Base-by-base conservation (phyloP, 2,888 invertebrate species). In the Scrobipalpa atriplicella region DNA sequence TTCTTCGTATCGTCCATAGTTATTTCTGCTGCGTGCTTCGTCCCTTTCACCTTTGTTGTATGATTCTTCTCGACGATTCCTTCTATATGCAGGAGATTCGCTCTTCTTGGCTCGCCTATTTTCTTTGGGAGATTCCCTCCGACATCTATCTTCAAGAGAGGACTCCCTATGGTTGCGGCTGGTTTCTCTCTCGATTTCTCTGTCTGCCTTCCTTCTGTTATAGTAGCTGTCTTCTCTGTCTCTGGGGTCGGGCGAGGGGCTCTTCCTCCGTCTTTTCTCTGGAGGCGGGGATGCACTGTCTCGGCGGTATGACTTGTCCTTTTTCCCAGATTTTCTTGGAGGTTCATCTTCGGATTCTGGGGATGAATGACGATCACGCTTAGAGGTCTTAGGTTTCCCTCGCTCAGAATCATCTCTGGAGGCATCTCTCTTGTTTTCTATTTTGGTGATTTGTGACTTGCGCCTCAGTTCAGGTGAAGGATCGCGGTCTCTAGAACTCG, bases 281-380 rank as follows among this genome's bases (percentile, higher is more conserved):
- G 89, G 88, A 2, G 84, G 84, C 0, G 90, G 87, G 0, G 91
- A 89, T 0, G 73, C 65, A 68, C 86, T 88, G 21, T 85, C 86
- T 72, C 81, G 78, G n/a, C 75, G 70, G 39, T 79, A 70, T 67
- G 79, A 86, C 56, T 81, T 86, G 58, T 78, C 83, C 71, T 80
- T 79, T 66, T 84, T 86, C 0, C 85, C 83, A 13, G 68, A 65
- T 70, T 73, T 81, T 51, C 75, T 78, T 7, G 74, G 67, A 41
- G 69, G 69, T 63, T 82, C 79, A 65, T 85, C 86, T 1, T 88
- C 88, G 0, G 90, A 86, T 62, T 83, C 84, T 0, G 81, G 80
- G 0, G 82, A 80, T 0, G 86, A 83, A 6, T 76, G 73, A 11
- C 78, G 78, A 51, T 82, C 82, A n/a, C 82, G 85, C 71, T 83